Conservation (phyloP, 2,797 vertebrate species). For the Argentina silus region DNA sequence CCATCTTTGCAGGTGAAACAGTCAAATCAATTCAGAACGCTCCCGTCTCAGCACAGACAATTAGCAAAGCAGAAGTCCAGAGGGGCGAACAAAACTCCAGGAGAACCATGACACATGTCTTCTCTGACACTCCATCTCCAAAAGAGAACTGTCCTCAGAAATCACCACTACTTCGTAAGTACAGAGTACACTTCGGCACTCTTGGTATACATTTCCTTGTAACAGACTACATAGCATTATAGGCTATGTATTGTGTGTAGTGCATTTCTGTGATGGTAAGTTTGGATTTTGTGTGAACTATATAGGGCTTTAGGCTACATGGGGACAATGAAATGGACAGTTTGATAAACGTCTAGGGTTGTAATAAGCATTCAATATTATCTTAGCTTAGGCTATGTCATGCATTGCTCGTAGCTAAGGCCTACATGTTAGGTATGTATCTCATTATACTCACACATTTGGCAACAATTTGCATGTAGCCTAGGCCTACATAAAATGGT, state of each 20-base stretch:
- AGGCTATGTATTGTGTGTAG: background rate
- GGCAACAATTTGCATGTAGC: slow-evolving; percentile 1
- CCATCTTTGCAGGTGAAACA: slow-evolving; percentile 70
- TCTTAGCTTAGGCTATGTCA: too few relatives aligned
- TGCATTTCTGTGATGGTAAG: too few relatives aligned
- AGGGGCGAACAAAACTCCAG: slow-evolving; percentile 13
- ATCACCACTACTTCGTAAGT: slow-evolving; percentile 90
- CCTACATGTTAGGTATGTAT: too few relatives aligned
- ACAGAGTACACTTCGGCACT: background rate
- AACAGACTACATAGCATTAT: too few relatives aligned
- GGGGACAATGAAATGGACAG: too few relatives aligned
- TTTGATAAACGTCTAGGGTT: too few relatives aligned
- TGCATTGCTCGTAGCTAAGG: too few relatives aligned
- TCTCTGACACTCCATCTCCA: slow-evolving; percentile 16
- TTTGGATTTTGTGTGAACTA: too few relatives aligned
- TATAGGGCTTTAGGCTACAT: too few relatives aligned
- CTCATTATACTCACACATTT: background rate
- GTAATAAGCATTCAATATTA: too few relatives aligned
- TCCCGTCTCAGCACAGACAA: slow-evolving; percentile 44
- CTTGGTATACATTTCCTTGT: background rate
- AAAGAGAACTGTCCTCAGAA: slow-evolving; percentile 74
- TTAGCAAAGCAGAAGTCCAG: slow-evolving; percentile 31
- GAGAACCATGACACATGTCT: slow-evolving; percentile 27
- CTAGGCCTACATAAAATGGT: background rate
- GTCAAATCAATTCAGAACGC: slow-evolving; percentile 41